Percentiles rank a stretch among this genome's conserved stretches.
phyloP scores from a whole-genome alignment of 1,140 invertebrate species.

The Dinothrombium tinctorium region DNA sequence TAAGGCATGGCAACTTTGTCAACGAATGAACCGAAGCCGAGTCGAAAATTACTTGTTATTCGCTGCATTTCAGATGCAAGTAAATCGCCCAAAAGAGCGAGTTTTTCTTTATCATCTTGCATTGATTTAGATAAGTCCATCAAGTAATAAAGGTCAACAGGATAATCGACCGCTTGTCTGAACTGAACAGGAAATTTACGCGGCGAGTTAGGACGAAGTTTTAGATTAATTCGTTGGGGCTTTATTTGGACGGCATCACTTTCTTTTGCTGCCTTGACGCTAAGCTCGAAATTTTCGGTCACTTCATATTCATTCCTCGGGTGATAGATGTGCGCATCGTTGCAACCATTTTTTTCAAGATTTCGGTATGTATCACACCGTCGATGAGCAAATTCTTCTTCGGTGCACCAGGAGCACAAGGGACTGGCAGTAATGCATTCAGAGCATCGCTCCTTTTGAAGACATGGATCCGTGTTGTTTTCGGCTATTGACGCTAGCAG shows the following conservation, averaged over 20 bases:
- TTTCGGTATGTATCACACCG: constrained; percentile 1
- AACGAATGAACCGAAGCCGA: constrained; percentile 94
- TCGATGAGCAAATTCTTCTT: constrained; percentile 17
- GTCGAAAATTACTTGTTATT: constrained; percentile 69
- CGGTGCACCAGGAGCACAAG: constrained; percentile 71
- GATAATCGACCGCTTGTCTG: constrained; percentile 43
- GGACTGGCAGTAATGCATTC: constrained; percentile 64
- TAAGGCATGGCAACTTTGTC: constrained; percentile 98
- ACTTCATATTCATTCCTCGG: neutral
- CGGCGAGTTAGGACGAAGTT: neutral
- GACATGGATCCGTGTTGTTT: too few species aligned
- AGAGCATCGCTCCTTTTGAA: constrained; percentile 59
- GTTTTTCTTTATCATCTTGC: constrained; percentile 28
- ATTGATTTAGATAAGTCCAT: constrained; percentile 61
- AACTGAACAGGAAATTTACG: constrained; percentile 21
- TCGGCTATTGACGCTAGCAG: too few species aligned
- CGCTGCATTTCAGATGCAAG: constrained; percentile 29
- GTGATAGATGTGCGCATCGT: neutral
- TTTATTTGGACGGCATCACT: constrained; percentile 6
- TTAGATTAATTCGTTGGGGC: neutral
- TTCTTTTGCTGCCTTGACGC: constrained; percentile 10
- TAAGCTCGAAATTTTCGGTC: constrained; percentile 8
- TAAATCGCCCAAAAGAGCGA: neutral
- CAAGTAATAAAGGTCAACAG: constrained; percentile 64
- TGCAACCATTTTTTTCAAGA: constrained; percentile 1